Conservation (phyloP, 2,797 vertebrate species). For the Percopsis omiscomaycus region DNA sequence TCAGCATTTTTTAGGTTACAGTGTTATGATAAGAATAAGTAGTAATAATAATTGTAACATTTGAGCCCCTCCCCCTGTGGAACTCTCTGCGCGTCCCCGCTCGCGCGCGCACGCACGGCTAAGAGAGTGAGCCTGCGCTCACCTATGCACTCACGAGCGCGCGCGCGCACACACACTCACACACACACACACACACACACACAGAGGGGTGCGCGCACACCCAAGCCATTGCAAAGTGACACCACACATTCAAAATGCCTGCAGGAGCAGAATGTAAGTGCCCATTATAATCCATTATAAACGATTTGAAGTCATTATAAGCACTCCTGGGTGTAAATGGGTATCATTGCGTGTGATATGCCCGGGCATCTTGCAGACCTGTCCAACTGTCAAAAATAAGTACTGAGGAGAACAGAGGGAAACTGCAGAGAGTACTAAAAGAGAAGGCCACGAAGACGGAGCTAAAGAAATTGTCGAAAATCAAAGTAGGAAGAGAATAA, state of each 20-base stretch:
- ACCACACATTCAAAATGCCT: constrained; percentile 32
- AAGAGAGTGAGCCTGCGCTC: neutral
- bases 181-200: neutral
- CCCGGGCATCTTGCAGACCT: constrained; percentile 55
- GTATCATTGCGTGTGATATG: constrained; percentile 54
- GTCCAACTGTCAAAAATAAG: constrained; percentile 65
- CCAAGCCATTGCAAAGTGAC: constrained; percentile 3
- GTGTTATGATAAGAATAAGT: too few relatives aligned
- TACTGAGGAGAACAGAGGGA: constrained; percentile 23
- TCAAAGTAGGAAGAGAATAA: neutral
- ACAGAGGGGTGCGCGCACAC: neutral
- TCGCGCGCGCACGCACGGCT: neutral
- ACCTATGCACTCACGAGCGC: neutral
- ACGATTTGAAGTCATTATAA: constrained; percentile 67
- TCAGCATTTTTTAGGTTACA: too few relatives aligned
- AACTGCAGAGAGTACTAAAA: constrained; percentile 5
- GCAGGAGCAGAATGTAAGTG: constrained; percentile 41
- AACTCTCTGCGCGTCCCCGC: too few relatives aligned
- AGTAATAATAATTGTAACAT: too few relatives aligned
- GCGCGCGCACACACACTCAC: neutral
- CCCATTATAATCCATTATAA: constrained; percentile 63
- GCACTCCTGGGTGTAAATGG: constrained; percentile 55
- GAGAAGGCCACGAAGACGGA: neutral
- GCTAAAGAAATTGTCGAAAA: neutral
- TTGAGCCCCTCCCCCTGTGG: too few relatives aligned